Conservation (phyloP, 2,113 vertebrate species). For the Empidonax alnorum region DNA sequence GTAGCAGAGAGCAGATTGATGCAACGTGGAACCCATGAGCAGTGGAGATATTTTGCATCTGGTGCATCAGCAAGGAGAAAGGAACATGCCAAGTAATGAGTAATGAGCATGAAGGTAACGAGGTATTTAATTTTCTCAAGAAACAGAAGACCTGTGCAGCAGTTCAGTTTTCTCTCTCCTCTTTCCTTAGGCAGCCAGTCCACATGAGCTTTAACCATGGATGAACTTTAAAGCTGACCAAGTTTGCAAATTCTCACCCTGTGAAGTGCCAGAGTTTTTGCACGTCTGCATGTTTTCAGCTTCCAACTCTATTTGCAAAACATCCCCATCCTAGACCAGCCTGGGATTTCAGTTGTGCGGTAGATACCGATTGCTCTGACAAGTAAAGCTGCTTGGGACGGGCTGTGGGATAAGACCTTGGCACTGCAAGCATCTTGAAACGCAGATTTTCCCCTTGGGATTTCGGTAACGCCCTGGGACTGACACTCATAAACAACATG, state of each 20-base stretch:
- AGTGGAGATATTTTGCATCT: neutral
- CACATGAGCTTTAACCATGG: neutral
- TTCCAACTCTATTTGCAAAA: neutral
- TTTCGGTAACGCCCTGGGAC: neutral
- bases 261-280: neutral
- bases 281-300: neutral
- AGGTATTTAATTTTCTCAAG: neutral
- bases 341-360: neutral
- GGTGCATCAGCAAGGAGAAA: neutral
- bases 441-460: neutral
- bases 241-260: neutral
- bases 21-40: rapidly evolving
- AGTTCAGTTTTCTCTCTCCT: neutral
- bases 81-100: neutral
- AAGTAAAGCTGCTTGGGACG: neutral
- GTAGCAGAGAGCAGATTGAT: neutral
- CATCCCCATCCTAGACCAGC: rapidly evolving
- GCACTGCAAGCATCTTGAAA: neutral
- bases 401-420: neutral
- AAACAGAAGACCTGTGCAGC: neutral
- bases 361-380: neutral
- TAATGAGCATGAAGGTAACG: rapidly evolving
- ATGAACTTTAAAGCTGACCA: neutral
- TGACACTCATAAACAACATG: neutral
- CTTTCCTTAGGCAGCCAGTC: neutral